Evolutionary conservation across 2,797 vertebrate genomes (phyloP).

Genomic region (Euthynnus affinis): DNA sequence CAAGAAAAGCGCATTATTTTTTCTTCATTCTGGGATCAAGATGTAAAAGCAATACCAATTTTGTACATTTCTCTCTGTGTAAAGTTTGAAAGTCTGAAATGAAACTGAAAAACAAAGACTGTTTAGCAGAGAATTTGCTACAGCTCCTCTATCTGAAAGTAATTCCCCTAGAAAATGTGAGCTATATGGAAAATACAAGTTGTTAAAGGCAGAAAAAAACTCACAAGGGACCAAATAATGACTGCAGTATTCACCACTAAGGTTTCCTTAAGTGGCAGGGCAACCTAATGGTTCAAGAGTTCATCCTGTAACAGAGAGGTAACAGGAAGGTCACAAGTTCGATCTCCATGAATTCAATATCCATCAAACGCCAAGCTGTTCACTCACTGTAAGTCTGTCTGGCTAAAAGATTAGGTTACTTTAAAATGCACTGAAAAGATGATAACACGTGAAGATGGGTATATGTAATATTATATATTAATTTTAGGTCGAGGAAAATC

Average conservation of each 20-base stretch:
- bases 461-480: constrained; percentile 45
- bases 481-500: constrained; percentile 56
- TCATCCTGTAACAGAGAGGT: constrained; percentile 63
- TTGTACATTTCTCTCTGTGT: background rate
- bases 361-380: constrained; percentile 43
- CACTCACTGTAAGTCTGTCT: constrained; percentile 32
- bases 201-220: constrained; percentile 10
- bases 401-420: constrained; percentile 46
- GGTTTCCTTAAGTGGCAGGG: constrained; percentile 43
- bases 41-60: constrained; percentile 2
- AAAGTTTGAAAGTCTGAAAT: constrained; percentile 17
- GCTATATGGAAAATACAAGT: constrained; percentile 8
- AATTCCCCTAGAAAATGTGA: background rate
- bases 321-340: constrained; percentile 66
- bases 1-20: background rate
- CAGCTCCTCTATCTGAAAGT: background rate
- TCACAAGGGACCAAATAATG: constrained; percentile 18
- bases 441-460: constrained; percentile 13
- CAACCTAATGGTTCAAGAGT: constrained; percentile 39
- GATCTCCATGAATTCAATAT: constrained; percentile 61
- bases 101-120: constrained; percentile 10
- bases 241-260: constrained; percentile 30
- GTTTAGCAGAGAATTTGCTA: background rate
- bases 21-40: background rate
- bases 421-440: constrained; percentile 25